These are phyloP conservation scores for Montipora foliosa DNA, from an alignment of 64 coral and sea anemone genomes.

Conservation along the genomic window DNA sequence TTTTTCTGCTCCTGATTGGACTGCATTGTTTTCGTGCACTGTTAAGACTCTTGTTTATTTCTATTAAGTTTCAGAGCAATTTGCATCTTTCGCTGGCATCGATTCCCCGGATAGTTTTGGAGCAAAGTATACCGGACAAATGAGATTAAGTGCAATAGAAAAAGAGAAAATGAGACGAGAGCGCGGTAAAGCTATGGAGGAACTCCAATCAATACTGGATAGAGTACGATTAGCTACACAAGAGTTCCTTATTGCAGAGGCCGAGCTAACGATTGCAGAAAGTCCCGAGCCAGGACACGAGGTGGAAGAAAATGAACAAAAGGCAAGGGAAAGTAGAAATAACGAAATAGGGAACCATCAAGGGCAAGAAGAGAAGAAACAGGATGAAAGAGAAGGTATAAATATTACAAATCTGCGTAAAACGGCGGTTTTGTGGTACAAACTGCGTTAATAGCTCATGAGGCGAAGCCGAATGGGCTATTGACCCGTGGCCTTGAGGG, in stretches of 20 bases:
- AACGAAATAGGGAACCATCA: not conserved
- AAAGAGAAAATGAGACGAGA: slow-evolving; percentile 21
- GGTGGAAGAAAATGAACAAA: not conserved
- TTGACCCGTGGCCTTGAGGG: too few relatives aligned
- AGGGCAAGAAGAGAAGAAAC: not conserved
- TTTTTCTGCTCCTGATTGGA: too few relatives aligned
- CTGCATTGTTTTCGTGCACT: too few relatives aligned
- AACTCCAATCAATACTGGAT: slow-evolving; percentile 8
- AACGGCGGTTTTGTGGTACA: too few relatives aligned
- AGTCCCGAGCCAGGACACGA: slow-evolving; percentile 18
- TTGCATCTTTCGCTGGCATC: not conserved
- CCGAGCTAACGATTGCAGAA: not conserved
- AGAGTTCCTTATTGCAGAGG: not conserved
- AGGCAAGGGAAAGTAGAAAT: slow-evolving; percentile 3
- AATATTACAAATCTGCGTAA: not conserved
- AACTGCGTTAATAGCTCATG: too few relatives aligned
- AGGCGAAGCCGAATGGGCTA: too few relatives aligned
- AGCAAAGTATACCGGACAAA: slow-evolving; percentile 20
- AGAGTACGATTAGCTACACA: slow-evolving; percentile 17
- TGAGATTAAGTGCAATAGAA: slow-evolving; percentile 20
- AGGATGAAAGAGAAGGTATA: not conserved
- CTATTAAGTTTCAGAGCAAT: not conserved
- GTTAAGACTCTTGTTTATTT: not conserved
- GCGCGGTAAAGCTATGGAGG: slow-evolving; percentile 12
- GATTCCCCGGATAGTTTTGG: not conserved